Evolutionary conservation across 64 coral and sea anemone species (phyloP), one percentile per base, ranked within the genome.

Genomic region (Montipora foliosa): DNA sequence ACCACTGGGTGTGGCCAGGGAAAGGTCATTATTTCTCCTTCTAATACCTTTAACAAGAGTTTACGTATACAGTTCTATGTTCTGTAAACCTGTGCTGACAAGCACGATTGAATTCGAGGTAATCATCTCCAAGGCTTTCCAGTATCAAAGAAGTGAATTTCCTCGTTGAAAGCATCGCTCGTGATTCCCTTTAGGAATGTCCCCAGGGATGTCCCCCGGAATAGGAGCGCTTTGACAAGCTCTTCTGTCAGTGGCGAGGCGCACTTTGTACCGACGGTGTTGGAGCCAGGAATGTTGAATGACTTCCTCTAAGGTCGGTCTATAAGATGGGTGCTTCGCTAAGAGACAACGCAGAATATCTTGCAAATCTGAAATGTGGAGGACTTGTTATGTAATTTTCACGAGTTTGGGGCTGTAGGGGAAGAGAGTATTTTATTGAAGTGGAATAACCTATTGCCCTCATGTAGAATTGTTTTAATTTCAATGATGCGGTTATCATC

Each of bases 291-390:
- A 74, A 74, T 93, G 92, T 44, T 93, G 74, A 49, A 93, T 21
- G 3, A 93, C 76, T 14, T 88, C 85, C 25, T 93, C 92, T 49
- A 93, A 51, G 37, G 76, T 55, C 10, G 92, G 92, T 88, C 92
- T 61, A 62, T 93, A 76, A 0, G 92, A 93, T 12, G 92, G 92
- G n/a, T 93, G 92, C 69, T 93, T 93, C 1, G 92, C 84, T 59
- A 93, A 45, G 14, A 93, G 84, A 50, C 84, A 82, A 48, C 76
- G 84, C n/a, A 87, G n/a, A 0, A 93, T 76, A 80, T 87, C 82
- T 48, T 93, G 92, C 47, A 87, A 66, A 16, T 93, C 92, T 93
- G 75, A 37, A 49, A 67, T 24, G 5, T 29, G 55, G 0, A 8
- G 53, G 5, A 8, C 6, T 57, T 57, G 6, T 8, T 57, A 57